Percentiles rank a stretch among this genome's conserved stretches.
Evolutionary conservation across 2,888 invertebrate species (phyloP).

Genomic region (Archips xylosteana): DNA sequence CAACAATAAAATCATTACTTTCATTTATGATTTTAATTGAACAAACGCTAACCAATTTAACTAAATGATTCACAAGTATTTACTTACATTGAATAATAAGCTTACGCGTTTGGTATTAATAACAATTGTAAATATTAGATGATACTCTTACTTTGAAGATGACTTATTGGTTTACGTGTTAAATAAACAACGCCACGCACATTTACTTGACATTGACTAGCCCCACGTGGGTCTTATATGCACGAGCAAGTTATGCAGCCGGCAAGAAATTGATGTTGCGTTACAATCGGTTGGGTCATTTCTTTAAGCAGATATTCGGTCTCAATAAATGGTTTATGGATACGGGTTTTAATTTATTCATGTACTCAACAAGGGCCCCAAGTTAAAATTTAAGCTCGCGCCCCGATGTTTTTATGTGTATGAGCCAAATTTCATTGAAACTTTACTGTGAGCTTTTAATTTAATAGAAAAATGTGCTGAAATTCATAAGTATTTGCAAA

Average conservation of each 20-base stretch:
- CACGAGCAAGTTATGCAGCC: conserved; percentile 14
- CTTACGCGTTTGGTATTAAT: not conserved
- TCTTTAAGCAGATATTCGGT: not conserved
- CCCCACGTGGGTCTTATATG: conserved; percentile 28
- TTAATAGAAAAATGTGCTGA: too few relatives aligned
- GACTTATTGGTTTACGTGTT: not conserved
- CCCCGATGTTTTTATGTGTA: too few relatives aligned
- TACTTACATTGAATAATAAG: not conserved
- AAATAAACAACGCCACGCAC: conserved; percentile 1
- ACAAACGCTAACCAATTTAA: not conserved
- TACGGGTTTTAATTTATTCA: not conserved
- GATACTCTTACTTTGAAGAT: conserved; percentile 1
- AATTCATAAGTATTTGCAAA: too few relatives aligned
- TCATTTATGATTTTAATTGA: conserved; percentile 11
- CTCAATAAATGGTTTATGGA: not conserved
- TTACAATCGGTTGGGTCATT: conserved; percentile 8
- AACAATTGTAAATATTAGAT: not conserved
- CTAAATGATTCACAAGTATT: too few relatives aligned
- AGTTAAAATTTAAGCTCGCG: too few relatives aligned
- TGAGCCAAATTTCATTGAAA: not conserved
- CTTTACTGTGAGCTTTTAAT: too few relatives aligned
- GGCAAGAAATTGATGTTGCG: conserved; percentile 6
- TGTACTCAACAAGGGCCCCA: not conserved
- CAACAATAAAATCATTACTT: conserved; percentile 13
- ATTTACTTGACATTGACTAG: conserved; percentile 24